These are phyloP conservation scores for Eueides isabella DNA, from an alignment of 1,140 invertebrate species.

Conservation along the genomic window DNA sequence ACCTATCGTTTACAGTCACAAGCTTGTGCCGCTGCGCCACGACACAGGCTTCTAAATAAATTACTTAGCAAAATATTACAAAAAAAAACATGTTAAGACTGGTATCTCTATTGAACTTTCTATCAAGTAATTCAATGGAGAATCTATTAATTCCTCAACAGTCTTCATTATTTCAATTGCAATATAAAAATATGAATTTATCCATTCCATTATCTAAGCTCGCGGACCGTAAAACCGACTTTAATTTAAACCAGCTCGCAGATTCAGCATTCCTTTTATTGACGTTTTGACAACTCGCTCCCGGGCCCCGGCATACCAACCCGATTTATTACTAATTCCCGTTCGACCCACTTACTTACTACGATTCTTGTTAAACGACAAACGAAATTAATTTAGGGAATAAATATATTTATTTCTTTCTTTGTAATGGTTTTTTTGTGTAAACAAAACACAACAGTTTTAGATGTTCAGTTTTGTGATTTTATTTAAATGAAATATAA, in stretches of 20 bases:
- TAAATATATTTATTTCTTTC: neutral
- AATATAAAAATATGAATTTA: conserved; percentile 10
- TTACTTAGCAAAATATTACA: no score
- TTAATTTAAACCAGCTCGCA: conserved; percentile 22
- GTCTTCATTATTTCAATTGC: neutral
- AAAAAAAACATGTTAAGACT: neutral
- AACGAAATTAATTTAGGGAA: conserved; percentile 43
- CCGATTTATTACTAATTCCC: conserved; percentile 47
- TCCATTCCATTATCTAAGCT: conserved; percentile 8
- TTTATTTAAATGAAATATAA: neutral
- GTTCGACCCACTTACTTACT: conserved; percentile 45
- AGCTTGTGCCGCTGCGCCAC: no score
- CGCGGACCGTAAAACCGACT: conserved; percentile 11
- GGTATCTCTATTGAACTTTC: no score
- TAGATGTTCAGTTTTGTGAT: neutral
- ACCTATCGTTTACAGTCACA: no score
- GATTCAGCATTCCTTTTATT: conserved; percentile 42
- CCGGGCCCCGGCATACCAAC: conserved; percentile 35
- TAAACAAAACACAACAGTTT: no score
- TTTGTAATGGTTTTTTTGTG: neutral
- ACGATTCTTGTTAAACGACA: conserved; percentile 36
- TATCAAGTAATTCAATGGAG: no score
- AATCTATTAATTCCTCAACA: neutral
- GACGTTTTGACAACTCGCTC: conserved; percentile 49
- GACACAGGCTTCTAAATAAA: no score